Base-by-base conservation (phyloP, 2,797 vertebrate species). In the Ctenopoma kingsleyae region DNA sequence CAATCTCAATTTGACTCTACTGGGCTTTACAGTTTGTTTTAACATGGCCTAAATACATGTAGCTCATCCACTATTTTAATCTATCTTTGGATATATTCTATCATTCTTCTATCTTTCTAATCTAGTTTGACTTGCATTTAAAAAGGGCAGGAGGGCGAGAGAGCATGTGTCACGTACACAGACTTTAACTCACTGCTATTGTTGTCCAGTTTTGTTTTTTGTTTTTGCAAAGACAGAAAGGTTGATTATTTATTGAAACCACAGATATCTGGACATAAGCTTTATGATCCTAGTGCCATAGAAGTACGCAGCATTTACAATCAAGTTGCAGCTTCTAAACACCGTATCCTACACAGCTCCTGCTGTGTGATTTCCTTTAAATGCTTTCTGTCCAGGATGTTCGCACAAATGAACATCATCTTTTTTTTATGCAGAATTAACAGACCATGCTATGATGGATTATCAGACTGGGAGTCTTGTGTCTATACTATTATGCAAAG, bases 401-500 rank as follows among this genome's bases (percentile, higher is more conserved):
- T 12, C 13, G 36, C 2, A 17, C 44, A 58, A 74, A 77, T 69
- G 3, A 17, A 3, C 30, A 32, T 32, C 30, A 32, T 32, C 30
- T 59, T 68, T 52, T 32, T 53, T 19, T 44, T 16, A 8, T n/a
- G 38, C 43, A 54, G 67, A 70, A 40, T 48, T 76, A 78, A 47
- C 43, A 63, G 65, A 66, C 54, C 47, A 0, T 62, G 32, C 68
- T 59, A 55, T 83, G 76, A 87, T 61, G 71, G 81, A 82, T 78
- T 76, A 72, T 68, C 71, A 74, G 32, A 73, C 46, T 35, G 40
- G 6, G 44, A 59, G 55, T 60, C 50, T 66, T 74, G 61, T 72
- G 50, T 71, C 53, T 59, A 57, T 54, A 62, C 63, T 63, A 65
- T 80, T 74, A 81, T 79, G 71, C 76, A 74, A 74, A 74, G 64